phyloP scores from a whole-genome alignment of 2,888 invertebrate genomes.

The Yponomeuta cagnagella region DNA sequence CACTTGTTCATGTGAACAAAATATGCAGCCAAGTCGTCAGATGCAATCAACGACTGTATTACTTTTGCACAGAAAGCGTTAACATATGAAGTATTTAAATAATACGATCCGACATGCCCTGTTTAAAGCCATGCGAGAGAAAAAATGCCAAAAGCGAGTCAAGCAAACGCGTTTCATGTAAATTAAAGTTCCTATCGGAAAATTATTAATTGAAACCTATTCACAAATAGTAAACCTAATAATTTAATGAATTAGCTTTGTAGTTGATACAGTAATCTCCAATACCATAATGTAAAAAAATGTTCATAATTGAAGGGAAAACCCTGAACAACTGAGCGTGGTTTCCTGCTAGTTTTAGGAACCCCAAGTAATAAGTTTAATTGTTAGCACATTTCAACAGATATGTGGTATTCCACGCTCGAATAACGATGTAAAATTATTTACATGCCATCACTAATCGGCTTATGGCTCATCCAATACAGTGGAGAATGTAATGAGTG shows the following conservation, averaged over 20 bases:
- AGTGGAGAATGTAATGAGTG: neutral
- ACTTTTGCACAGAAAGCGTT: neutral
- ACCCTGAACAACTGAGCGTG: no score
- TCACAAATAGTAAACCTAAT: no score
- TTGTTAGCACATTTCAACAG: slow-evolving; percentile 25
- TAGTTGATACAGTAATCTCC: no score
- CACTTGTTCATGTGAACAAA: neutral
- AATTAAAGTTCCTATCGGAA: no score
- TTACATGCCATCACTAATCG: slow-evolving; percentile 1
- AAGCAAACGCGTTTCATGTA: no score
- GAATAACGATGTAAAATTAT: slow-evolving; percentile 19
- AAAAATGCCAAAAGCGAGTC: neutral
- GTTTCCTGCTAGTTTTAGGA: no score
- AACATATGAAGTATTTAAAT: neutral
- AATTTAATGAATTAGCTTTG: no score
- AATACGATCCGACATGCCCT: slow-evolving; percentile 7
- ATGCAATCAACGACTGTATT: neutral
- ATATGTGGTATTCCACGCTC: slow-evolving; percentile 31
- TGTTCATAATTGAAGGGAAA: no score
- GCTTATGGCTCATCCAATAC: neutral
- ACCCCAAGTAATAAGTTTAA: neutral
- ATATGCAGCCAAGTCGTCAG: neutral
- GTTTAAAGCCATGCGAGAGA: neutral
- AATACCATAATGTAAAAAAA: no score
- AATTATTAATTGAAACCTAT: no score